Percentiles rank a stretch among this genome's conserved stretches.
Evolutionary conservation across 2,797 vertebrate genomes (phyloP).

Genomic region (Rhadinocentrus ornatus): DNA sequence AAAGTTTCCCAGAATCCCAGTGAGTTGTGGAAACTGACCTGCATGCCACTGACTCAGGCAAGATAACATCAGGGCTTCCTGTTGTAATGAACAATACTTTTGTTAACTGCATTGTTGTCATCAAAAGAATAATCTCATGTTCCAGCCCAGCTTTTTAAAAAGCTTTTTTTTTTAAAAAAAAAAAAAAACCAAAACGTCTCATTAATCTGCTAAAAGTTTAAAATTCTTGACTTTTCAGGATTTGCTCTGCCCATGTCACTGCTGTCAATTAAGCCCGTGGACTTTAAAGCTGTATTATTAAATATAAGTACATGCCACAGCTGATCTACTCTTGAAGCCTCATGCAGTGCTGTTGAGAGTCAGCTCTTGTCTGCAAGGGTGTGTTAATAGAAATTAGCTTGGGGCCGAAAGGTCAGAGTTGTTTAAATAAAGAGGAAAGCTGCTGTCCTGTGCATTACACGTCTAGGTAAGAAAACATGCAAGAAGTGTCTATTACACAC

Average conservation of each 20-base stretch:
- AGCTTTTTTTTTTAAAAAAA: too few relatives aligned
- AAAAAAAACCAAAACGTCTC: neutral
- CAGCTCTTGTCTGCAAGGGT: conserved; percentile 14
- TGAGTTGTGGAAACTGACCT: conserved; percentile 17
- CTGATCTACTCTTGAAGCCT: neutral
- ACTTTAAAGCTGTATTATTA: neutral
- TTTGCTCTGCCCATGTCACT: neutral
- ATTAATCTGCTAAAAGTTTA: neutral
- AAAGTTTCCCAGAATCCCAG: conserved; percentile 57
- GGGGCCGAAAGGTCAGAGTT: conserved; percentile 51
- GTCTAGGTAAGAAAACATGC: conserved; percentile 6
- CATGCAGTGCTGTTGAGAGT: conserved; percentile 9
- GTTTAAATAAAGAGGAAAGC: conserved; percentile 36
- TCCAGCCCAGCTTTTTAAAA: neutral
- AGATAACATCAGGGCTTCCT: conserved; percentile 42
- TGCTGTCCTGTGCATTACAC: conserved; percentile 10
- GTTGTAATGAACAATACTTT: conserved; percentile 27
- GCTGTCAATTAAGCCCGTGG: neutral
- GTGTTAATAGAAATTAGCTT: conserved; percentile 63
- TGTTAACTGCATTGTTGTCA: conserved; percentile 12
- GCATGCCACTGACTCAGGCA: conserved; percentile 20
- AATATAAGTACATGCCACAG: neutral
- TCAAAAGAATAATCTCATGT: neutral
- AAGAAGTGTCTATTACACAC: conserved; percentile 25
- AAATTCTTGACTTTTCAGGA: neutral